Percentiles rank a stretch among this genome's conserved stretches.
Conservation (phyloP, 2,113 vertebrate species). For the Mesoclemmys tuberculata region DNA sequence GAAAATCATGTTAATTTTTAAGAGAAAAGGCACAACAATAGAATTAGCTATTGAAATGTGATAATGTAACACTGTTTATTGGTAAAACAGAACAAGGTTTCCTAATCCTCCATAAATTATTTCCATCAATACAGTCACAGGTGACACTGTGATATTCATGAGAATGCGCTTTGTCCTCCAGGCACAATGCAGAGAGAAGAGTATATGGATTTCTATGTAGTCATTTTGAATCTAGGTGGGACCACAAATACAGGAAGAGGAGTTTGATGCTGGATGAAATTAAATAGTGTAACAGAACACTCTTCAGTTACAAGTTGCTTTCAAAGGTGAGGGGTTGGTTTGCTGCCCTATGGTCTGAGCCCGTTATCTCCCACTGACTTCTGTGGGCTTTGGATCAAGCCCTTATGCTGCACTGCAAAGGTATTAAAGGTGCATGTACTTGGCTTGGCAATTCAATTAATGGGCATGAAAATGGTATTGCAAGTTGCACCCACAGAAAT, state of each 20-base stretch:
- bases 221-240: background rate
- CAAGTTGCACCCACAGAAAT: background rate
- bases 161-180: background rate
- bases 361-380: background rate
- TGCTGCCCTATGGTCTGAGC: accelerated
- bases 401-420: background rate
- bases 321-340: background rate
- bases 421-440: accelerated
- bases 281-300: accelerated
- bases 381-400: background rate
- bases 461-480: background rate
- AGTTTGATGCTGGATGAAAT: background rate
- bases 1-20: slow-evolving; percentile 71
- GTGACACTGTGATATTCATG: slow-evolving; percentile 17
- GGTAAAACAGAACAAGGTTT: slow-evolving; percentile 54
- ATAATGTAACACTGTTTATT: slow-evolving; percentile 57
- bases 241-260: background rate
- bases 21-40: slow-evolving; percentile 59
- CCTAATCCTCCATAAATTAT: slow-evolving; percentile 45
- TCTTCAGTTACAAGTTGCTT: accelerated
- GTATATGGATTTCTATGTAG: background rate
- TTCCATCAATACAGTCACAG: slow-evolving; percentile 51
- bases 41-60: slow-evolving; percentile 70
- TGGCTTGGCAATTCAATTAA: accelerated
- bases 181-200: background rate